Evolutionary conservation across 1,140 invertebrate genomes (phyloP).

Genomic region (Heliconius himera): DNA sequence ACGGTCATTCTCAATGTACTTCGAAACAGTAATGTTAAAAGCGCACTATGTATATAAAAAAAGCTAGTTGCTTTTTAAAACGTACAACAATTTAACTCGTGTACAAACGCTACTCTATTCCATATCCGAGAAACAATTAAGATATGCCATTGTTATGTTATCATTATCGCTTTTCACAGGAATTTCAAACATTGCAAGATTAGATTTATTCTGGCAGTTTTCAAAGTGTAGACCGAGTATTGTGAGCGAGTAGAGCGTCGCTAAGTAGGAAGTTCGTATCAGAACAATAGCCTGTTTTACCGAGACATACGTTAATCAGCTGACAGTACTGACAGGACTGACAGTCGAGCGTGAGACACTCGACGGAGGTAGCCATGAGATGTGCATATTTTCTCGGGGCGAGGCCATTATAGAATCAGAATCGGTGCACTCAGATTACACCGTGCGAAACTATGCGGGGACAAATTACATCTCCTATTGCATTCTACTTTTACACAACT

Average conservation of each 20-base stretch:
- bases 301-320: slow-evolving; percentile 57
- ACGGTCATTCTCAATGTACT: slow-evolving; percentile 14
- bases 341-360: slow-evolving; percentile 51
- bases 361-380: slow-evolving; percentile 44
- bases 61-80: not conserved
- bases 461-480: slow-evolving; percentile 52
- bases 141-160: slow-evolving; percentile 15
- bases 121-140: slow-evolving; percentile 18
- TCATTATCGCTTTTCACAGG: slow-evolving; percentile 19
- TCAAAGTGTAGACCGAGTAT: not conserved
- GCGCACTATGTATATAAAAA: not conserved
- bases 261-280: slow-evolving; percentile 43
- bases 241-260: slow-evolving; percentile 13
- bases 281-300: slow-evolving; percentile 53
- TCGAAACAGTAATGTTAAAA: not conserved
- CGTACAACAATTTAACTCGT: not conserved
- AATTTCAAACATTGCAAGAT: slow-evolving; percentile 24
- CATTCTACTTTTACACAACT: slow-evolving; percentile 46
- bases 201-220: slow-evolving; percentile 16
- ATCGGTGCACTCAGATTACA: slow-evolving; percentile 54
- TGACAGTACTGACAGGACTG: slow-evolving; percentile 35
- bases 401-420: slow-evolving; percentile 44
- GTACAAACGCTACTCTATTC: not conserved
- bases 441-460: slow-evolving; percentile 73
- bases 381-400: slow-evolving; percentile 44